Base-by-base conservation (phyloP, 2,888 invertebrate genomes). In the Amitus sp. region DNA sequence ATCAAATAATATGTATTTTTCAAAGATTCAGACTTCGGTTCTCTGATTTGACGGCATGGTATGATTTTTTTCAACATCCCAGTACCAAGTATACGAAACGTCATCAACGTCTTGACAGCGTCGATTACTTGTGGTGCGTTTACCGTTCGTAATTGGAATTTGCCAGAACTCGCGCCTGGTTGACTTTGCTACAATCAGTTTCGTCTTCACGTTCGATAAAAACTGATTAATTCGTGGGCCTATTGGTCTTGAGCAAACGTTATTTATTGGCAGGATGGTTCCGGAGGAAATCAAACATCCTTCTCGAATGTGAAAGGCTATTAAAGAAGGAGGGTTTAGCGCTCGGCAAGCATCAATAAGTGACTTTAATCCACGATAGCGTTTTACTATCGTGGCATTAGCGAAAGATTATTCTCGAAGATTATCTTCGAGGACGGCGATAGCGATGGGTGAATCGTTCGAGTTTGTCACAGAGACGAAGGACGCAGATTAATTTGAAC, bases 381-480 rank as follows among this genome's bases (percentile, higher is more conserved):
- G 58, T 66, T 66, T 66, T 66, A 66, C 60, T 60, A 63, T 66
- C 50, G 55, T 52, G 60, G 66, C 62, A 66, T 66, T 66, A 66
- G 60, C 60, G 47, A 47, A 53, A 60, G 66, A 66, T 66, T 66
- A 66, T 56, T 60, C 49, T 39, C 40, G 39, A 40, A 63, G 59
- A 59, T 62, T 62, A 62, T 56, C 47, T 53, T 39, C 45, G 23
- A 33, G 45, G 54, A 57, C 47, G 54, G 48, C 57, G 52, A 39
- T 15, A 48, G 46, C 51, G 58, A 52, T 56, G 50, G 55, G 48
- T 50, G 50, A 49, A 39, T 62, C 50, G 27, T 12, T 20, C 43
- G 50, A 62, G 56, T 62, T 62, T 48, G 28, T 20, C 61, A 46
- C 55, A 45, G 40, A 52, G 47, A 57, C 46, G 56, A 56, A 43